Conservation (phyloP, 2,113 vertebrate species). For the Petromus typicus region DNA sequence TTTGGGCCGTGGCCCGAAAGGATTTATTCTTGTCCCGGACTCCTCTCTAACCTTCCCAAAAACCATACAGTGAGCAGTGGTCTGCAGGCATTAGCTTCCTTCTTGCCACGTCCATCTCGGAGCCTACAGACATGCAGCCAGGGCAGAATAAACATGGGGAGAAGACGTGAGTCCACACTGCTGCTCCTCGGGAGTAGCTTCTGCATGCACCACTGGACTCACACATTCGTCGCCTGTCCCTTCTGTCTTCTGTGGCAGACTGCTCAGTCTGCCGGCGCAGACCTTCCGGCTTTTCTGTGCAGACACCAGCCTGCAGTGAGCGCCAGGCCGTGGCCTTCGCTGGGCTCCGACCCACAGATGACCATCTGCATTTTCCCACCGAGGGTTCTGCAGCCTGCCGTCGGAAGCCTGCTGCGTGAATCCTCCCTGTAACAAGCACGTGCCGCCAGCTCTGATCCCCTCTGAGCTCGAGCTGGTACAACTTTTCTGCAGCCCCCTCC, state of each 20-base stretch:
- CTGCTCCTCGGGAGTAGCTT: not conserved
- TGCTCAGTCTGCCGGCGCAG: not conserved
- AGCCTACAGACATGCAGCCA: not conserved
- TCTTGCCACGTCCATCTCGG: not conserved
- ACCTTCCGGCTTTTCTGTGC: not conserved
- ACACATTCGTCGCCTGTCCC: not conserved
- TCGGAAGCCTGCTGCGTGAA: not conserved
- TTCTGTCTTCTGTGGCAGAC: not conserved
- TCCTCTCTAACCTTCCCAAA: not conserved
- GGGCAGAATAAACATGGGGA: no score
- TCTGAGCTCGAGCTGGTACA: not conserved
- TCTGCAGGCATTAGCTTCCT: not conserved
- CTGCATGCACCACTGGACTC: not conserved
- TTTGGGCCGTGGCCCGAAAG: not conserved
- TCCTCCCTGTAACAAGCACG: fast-evolving
- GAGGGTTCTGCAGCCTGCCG: not conserved
- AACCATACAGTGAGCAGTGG: not conserved
- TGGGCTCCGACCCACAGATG: not conserved
- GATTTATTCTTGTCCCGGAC: fast-evolving
- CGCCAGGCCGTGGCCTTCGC: not conserved
- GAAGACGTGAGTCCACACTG: no score
- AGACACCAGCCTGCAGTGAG: not conserved
- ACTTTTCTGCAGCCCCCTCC: not conserved
- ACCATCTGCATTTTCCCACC: not conserved
- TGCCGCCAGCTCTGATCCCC: fast-evolving